These are phyloP conservation scores for Drosophila anomelani DNA, from an alignment of 2,888 invertebrate genomes.

Conservation along the genomic window DNA sequence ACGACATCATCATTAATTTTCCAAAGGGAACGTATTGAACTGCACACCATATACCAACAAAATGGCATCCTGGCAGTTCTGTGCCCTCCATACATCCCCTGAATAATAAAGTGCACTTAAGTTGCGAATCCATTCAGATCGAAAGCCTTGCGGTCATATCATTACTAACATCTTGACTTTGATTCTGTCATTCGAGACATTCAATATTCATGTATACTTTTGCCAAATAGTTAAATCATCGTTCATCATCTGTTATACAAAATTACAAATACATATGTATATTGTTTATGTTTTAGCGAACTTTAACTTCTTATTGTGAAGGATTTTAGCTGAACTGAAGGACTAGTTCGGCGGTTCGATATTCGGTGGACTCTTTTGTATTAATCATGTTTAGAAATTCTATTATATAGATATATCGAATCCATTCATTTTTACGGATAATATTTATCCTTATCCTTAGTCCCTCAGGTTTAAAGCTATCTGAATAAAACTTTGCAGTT, in stretches of 20 bases:
- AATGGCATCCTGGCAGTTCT: slow-evolving; percentile 3
- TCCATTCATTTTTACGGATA: too few relatives aligned
- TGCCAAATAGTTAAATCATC: neutral
- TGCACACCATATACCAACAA: slow-evolving; percentile 5
- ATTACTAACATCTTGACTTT: slow-evolving; percentile 47
- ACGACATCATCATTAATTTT: slow-evolving; percentile 25
- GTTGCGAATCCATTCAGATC: slow-evolving; percentile 31
- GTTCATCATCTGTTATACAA: neutral
- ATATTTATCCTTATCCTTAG: too few relatives aligned
- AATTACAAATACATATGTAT: neutral
- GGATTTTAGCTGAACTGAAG: neutral
- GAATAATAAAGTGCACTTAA: slow-evolving; percentile 50
- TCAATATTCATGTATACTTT: neutral
- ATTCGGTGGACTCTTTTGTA: too few relatives aligned
- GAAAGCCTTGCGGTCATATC: slow-evolving; percentile 55
- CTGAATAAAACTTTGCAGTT: too few relatives aligned
- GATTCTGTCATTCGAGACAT: neutral
- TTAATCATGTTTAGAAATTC: too few relatives aligned
- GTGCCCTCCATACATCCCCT: slow-evolving; percentile 1
- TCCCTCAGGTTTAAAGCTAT: too few relatives aligned
- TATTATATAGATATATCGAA: too few relatives aligned
- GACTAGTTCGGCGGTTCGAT: neutral
- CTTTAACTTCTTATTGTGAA: neutral
- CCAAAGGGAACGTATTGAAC: neutral
- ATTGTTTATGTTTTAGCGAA: neutral